These are phyloP conservation scores for Euspilapteryx auroguttella DNA, from an alignment of 2,888 invertebrate genomes.

Conservation along the genomic window DNA sequence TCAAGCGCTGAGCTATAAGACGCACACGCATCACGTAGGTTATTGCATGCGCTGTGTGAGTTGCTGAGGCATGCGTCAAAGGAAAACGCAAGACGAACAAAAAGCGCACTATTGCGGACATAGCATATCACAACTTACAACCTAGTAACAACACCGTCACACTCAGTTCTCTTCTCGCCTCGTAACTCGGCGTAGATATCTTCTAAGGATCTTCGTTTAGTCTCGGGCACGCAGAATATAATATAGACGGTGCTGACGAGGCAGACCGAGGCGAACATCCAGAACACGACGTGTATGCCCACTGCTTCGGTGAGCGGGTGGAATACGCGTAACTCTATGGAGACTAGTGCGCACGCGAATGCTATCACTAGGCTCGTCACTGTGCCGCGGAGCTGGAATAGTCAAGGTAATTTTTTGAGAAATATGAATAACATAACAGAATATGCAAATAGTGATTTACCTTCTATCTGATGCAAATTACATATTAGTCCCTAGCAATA, in stretches of 20 bases:
- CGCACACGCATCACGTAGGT: too few species aligned
- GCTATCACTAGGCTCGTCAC: conserved; percentile 45
- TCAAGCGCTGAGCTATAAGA: too few species aligned
- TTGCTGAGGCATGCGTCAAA: too few species aligned
- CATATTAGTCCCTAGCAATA: too few species aligned
- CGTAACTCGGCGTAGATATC: conserved; percentile 41
- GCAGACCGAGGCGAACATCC: conserved; percentile 38
- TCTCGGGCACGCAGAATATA: conserved; percentile 32
- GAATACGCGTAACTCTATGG: conserved; percentile 37
- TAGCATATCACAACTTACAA: too few species aligned
- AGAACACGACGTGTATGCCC: conserved; percentile 37
- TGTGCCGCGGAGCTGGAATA: conserved; percentile 39
- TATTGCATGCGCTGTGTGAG: too few species aligned
- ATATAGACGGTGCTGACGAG: conserved; percentile 40
- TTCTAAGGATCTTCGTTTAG: conserved; percentile 32
- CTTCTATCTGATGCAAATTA: not conserved
- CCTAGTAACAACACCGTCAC: conserved; percentile 34
- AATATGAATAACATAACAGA: not conserved
- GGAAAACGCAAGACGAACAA: too few species aligned
- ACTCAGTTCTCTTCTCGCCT: conserved; percentile 21
- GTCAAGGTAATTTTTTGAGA: not conserved
- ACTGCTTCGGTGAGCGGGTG: conserved; percentile 29
- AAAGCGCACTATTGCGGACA: too few species aligned
- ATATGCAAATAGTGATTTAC: not conserved
- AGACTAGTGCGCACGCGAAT: conserved; percentile 37